These are phyloP conservation scores for Colostygia pectinataria DNA, from an alignment of 2,888 invertebrate species.

Conservation along the genomic window DNA sequence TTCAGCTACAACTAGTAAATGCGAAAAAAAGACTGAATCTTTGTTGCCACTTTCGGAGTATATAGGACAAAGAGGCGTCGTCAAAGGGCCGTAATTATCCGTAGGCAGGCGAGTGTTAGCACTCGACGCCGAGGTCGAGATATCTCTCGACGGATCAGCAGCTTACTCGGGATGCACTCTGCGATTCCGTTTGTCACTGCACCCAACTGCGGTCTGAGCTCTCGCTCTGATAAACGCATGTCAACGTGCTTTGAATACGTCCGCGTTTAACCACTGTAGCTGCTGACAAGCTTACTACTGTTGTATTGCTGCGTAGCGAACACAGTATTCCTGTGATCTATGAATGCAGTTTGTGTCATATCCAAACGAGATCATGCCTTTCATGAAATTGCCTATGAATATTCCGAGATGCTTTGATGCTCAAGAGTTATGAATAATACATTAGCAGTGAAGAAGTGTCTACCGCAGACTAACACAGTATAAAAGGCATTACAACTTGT, in stretches of 20 bases:
- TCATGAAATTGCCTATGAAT: constrained; percentile 27
- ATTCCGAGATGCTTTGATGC: constrained; percentile 22
- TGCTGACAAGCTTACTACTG: constrained; percentile 39
- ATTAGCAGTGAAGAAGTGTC: constrained; percentile 5
- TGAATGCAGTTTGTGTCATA: constrained; percentile 31
- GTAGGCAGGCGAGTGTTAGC: constrained; percentile 74
- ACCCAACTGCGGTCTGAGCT: constrained; percentile 69
- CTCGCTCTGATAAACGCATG: constrained; percentile 78
- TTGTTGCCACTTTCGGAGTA: constrained; percentile 59
- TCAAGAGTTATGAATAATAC: constrained; percentile 20
- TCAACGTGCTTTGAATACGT: constrained; percentile 73
- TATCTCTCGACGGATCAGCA: constrained; percentile 79
- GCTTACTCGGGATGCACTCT: constrained; percentile 79
- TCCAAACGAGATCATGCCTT: constrained; percentile 23
- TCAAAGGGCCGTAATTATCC: constrained; percentile 79
- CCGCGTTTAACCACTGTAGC: constrained; percentile 61
- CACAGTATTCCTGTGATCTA: constrained; percentile 28
- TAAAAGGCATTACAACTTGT: neutral
- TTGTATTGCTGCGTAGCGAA: constrained; percentile 25
- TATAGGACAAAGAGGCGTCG: constrained; percentile 62
- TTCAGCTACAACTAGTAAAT: constrained; percentile 10
- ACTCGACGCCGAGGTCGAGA: constrained; percentile 75
- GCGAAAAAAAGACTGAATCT: constrained; percentile 47
- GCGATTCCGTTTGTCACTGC: constrained; percentile 80
- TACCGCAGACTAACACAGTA: constrained; percentile 1